These are phyloP conservation scores for Thripadectes ignobilis DNA, from an alignment of 2,797 vertebrate species.

Conservation along the genomic window DNA sequence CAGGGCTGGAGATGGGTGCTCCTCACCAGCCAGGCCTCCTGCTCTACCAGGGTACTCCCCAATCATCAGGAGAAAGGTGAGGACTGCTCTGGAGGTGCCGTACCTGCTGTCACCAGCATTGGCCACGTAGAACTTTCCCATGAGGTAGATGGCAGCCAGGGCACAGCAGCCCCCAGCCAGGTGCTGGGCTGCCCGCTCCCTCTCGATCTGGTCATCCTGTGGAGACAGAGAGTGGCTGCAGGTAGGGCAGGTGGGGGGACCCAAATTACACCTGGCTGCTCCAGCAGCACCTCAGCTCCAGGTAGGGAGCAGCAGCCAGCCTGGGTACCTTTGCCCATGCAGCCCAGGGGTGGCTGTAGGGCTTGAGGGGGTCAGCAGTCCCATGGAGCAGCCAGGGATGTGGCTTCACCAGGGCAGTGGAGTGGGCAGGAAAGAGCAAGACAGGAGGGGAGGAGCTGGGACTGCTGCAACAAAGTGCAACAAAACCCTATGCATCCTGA, in stretches of 20 bases:
- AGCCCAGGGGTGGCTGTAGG: not conserved
- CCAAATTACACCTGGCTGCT: not conserved
- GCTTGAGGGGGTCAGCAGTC: not conserved
- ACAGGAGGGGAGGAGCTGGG: not conserved
- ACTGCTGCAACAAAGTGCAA: not conserved
- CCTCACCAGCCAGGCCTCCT: not conserved
- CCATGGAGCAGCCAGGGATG: not conserved
- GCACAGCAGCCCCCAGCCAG: slow-evolving; percentile 95
- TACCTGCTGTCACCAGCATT: slow-evolving; percentile 99
- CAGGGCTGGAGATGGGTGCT: not conserved
- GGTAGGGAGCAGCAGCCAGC: not conserved
- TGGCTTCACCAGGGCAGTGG: not conserved
- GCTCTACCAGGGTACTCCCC: not conserved
- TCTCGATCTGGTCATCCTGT: slow-evolving; percentile 93
- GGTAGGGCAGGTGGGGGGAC: not conserved
- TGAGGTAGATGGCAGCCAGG: slow-evolving; percentile 87
- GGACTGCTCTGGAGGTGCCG: not conserved
- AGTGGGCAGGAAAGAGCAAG: not conserved
- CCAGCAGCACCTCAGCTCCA: not conserved
- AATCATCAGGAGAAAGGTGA: accelerated
- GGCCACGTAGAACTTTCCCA: slow-evolving; percentile 96
- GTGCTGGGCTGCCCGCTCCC: slow-evolving; percentile 82
- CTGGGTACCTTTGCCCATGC: not conserved
- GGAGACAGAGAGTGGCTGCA: not conserved
- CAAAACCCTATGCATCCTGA: not conserved